These are phyloP conservation scores for Mormyrus proboscirostris DNA, from an alignment of 2,797 vertebrate genomes.

Conservation along the genomic window DNA sequence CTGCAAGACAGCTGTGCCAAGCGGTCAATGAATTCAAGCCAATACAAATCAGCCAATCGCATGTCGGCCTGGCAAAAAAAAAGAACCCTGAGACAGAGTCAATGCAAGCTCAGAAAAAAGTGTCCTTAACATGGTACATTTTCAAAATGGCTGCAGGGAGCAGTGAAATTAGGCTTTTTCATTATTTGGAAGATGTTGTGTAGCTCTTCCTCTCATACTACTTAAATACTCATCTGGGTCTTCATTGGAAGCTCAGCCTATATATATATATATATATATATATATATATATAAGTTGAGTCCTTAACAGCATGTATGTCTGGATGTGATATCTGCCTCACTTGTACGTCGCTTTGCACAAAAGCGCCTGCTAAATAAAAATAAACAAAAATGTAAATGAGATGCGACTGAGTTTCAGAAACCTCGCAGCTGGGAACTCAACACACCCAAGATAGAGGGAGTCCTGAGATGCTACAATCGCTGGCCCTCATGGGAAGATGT, in stretches of 20 bases:
- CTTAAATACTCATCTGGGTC: neutral
- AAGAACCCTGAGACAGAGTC: neutral
- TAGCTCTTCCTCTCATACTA: neutral
- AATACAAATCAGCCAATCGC: neutral
- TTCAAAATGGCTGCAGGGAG: neutral
- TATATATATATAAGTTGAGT: neutral
- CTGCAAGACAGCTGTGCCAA: neutral
- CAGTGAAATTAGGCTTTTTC: neutral
- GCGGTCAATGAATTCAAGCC: neutral
- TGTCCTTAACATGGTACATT: neutral
- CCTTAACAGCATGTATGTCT: neutral
- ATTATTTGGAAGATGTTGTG: neutral
- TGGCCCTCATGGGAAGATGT: neutral
- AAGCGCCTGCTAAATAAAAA: neutral
- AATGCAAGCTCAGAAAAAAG: neutral
- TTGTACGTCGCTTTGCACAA: neutral
- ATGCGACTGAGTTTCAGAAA: neutral
- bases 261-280: neutral
- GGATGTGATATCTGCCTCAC: neutral
- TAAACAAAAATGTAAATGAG: neutral
- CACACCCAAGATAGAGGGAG: neutral
- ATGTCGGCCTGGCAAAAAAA: neutral
- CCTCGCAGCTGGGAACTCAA: neutral
- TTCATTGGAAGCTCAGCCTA: neutral
- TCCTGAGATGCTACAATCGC: neutral